Conservation (phyloP, 92 coral and sea anemone species). For the Siderastrea siderea region DNA sequence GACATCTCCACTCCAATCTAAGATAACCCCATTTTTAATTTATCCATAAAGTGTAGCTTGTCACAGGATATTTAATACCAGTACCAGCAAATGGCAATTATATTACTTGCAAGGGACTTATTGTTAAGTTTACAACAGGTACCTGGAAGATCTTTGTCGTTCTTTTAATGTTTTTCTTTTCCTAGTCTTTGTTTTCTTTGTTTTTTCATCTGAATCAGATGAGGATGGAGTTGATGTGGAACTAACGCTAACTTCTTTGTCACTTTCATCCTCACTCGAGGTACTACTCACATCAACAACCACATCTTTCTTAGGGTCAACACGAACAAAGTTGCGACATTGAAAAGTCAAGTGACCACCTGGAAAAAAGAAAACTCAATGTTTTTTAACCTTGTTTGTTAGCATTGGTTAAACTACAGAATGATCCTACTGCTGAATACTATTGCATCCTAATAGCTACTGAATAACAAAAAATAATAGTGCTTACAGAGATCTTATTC, state of each 20-base stretch:
- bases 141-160: conserved; percentile 37
- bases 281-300: conserved; percentile 99
- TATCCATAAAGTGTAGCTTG: too few relatives aligned
- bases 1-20: too few relatives aligned
- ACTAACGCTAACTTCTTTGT: conserved; percentile 71
- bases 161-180: conserved; percentile 42
- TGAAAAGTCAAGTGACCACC: conserved; percentile 99
- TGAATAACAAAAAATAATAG: too few relatives aligned
- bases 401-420: too few relatives aligned
- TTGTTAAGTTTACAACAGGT: too few relatives aligned
- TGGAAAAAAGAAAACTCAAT: conserved; percentile 4
- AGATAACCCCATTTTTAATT: too few relatives aligned
- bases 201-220: conserved; percentile 58
- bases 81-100: too few relatives aligned
- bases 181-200: conserved; percentile 23
- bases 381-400: background rate
- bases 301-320: conserved; percentile 96
- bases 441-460: too few relatives aligned
- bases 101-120: too few relatives aligned
- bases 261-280: conserved; percentile 93
- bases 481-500: too few relatives aligned
- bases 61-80: too few relatives aligned
- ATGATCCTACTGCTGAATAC: too few relatives aligned
- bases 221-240: conserved; percentile 87
- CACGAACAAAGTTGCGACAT: conserved; percentile 93